Conservation (phyloP, 2,113 vertebrate genomes). For the Microtus montanus region DNA sequence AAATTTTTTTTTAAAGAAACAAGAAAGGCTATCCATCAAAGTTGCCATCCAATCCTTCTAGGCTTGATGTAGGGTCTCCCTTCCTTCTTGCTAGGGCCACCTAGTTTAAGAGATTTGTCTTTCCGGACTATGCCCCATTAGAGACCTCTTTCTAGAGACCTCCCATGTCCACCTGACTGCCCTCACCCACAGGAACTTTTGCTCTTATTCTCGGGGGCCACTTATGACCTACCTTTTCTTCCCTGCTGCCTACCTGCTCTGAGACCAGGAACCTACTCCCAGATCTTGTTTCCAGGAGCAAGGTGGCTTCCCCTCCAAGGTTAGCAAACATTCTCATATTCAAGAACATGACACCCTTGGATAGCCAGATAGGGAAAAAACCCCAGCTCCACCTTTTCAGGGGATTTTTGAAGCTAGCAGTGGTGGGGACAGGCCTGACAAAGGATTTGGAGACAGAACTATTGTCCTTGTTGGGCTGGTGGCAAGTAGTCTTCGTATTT, state of each 20-base stretch:
- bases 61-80: background rate
- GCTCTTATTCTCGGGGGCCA: background rate
- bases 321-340: background rate
- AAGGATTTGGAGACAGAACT: background rate
- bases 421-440: background rate
- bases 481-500: background rate
- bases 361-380: background rate
- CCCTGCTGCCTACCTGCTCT: background rate
- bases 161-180: background rate
- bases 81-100: background rate
- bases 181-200: background rate
- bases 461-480: background rate
- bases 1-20: slow-evolving; percentile 43
- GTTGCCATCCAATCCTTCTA: background rate
- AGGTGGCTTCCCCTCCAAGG: background rate
- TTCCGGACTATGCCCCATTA: background rate
- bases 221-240: background rate
- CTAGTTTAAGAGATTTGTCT: background rate
- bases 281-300: slow-evolving; percentile 15
- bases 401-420: slow-evolving; percentile 35
- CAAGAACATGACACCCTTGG: background rate
- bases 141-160: background rate
- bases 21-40: background rate
- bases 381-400: background rate
- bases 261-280: background rate